Percentiles rank a stretch among this genome's conserved stretches.
Evolutionary conservation across 2,113 vertebrate species (phyloP).

Genomic region (Archilochus colubris): DNA sequence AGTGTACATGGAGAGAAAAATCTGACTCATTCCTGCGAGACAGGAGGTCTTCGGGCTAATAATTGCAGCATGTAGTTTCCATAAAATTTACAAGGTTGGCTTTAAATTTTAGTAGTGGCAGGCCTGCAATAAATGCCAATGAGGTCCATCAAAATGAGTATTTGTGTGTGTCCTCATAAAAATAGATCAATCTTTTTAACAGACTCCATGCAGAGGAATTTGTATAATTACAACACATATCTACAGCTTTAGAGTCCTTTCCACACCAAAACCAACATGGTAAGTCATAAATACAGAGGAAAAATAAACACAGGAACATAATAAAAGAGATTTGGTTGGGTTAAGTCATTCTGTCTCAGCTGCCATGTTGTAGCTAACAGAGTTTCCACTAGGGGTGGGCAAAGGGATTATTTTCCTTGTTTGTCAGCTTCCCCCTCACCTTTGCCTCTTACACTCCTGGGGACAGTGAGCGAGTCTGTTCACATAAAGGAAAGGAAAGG

Average conservation of each 20-base stretch:
- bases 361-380: slow-evolving; percentile 46
- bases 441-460: slow-evolving; percentile 27
- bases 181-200: slow-evolving; percentile 71
- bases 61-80: slow-evolving; percentile 72
- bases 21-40: slow-evolving; percentile 60
- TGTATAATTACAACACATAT: slow-evolving; percentile 72
- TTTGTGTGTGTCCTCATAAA: slow-evolving; percentile 67
- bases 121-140: slow-evolving; percentile 64
- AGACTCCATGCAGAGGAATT: slow-evolving; percentile 70
- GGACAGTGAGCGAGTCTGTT: background rate
- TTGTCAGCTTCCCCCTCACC: slow-evolving; percentile 29
- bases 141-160: slow-evolving; percentile 66
- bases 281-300: slow-evolving; percentile 67
- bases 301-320: slow-evolving; percentile 72
- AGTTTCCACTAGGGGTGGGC: slow-evolving; percentile 57
- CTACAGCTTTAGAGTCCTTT: slow-evolving; percentile 66
- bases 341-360: background rate
- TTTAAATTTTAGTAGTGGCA: slow-evolving; percentile 71
- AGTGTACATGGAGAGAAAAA: slow-evolving; percentile 65
- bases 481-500: slow-evolving; percentile 45
- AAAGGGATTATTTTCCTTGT: slow-evolving; percentile 30
- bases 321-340: slow-evolving; percentile 64
- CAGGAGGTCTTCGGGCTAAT: slow-evolving; percentile 71
- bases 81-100: slow-evolving; percentile 68
- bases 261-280: slow-evolving; percentile 66